A percentile compares a stretch with the other conserved stretches of the same genome.
These are phyloP conservation scores for Cactoblastis cactorum DNA, from an alignment of 2,888 invertebrate genomes.

Conservation along the genomic window DNA sequence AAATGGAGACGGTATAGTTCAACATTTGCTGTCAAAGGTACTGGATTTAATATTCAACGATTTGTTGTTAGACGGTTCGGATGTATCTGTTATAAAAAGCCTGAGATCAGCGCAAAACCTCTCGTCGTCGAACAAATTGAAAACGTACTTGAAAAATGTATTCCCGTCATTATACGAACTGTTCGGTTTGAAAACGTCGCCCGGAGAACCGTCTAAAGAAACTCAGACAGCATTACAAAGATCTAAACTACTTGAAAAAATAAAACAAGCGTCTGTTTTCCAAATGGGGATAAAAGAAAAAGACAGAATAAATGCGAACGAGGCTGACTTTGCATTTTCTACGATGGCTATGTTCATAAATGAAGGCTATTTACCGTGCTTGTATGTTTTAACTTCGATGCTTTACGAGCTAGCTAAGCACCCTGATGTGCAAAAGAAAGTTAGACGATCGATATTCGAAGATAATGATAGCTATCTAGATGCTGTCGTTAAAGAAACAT, in stretches of 20 bases:
- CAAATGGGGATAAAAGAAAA: slow-evolving; percentile 46
- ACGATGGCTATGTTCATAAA: slow-evolving; percentile 52
- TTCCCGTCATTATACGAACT: slow-evolving; percentile 62
- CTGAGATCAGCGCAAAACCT: slow-evolving; percentile 49
- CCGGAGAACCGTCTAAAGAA: slow-evolving; percentile 42
- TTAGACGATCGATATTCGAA: slow-evolving; percentile 26
- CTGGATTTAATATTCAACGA: slow-evolving; percentile 69
- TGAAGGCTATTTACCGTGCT: slow-evolving; percentile 64
- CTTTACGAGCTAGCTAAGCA: slow-evolving; percentile 58
- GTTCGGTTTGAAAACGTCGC: slow-evolving; percentile 47
- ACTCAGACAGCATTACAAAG: slow-evolving; percentile 37
- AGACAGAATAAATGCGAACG: slow-evolving; percentile 37
- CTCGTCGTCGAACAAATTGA: slow-evolving; percentile 47
- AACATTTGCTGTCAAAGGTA: slow-evolving; percentile 67
- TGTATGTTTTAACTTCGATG: slow-evolving; percentile 51
- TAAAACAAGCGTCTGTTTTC: slow-evolving; percentile 44
- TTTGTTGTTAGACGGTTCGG: slow-evolving; percentile 54
- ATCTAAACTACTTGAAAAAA: slow-evolving; percentile 46
- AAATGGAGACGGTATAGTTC: slow-evolving; percentile 72
- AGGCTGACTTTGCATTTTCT: slow-evolving; percentile 52
- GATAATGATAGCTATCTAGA: slow-evolving; percentile 51
- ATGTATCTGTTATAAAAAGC: slow-evolving; percentile 44
- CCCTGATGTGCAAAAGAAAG: slow-evolving; percentile 47
- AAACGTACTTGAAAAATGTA: slow-evolving; percentile 62
- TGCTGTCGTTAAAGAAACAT: slow-evolving; percentile 56